Conservation (phyloP, 2,888 invertebrate species). For the Thereva nobilitata region DNA sequence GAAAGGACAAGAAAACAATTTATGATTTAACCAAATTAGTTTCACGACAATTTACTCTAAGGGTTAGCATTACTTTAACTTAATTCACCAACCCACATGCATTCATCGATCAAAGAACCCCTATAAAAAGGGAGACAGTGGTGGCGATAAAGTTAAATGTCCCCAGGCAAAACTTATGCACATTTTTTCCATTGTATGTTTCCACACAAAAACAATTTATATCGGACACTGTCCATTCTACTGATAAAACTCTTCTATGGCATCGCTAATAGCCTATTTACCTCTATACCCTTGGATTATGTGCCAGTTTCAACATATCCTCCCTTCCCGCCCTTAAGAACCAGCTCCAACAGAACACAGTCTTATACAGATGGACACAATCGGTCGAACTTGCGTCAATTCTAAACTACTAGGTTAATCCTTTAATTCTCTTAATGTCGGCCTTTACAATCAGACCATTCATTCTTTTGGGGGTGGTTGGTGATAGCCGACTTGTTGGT, state of each 20-base stretch:
- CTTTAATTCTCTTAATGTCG: constrained; percentile 54
- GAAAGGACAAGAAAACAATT: too few relatives aligned
- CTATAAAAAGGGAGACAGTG: too few relatives aligned
- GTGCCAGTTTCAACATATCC: constrained; percentile 15
- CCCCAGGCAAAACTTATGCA: too few relatives aligned
- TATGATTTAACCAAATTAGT: too few relatives aligned
- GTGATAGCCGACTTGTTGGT: too few relatives aligned
- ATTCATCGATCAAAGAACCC: too few relatives aligned
- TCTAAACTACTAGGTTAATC: constrained; percentile 52
- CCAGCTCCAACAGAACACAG: background rate
- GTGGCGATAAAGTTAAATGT: too few relatives aligned
- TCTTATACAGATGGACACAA: background rate
- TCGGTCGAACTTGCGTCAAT: constrained; percentile 29
- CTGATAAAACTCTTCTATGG: constrained; percentile 30
- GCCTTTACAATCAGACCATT: background rate
- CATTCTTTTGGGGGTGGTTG: too few relatives aligned
- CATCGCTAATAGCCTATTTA: constrained; percentile 36
- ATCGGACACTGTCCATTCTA: constrained; percentile 3
- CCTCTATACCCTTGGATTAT: constrained; percentile 39
- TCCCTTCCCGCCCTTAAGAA: too few relatives aligned
- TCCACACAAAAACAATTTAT: background rate
- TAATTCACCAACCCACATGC: too few relatives aligned
- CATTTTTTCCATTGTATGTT: background rate
- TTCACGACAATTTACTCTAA: too few relatives aligned
- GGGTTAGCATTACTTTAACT: too few relatives aligned